Percentiles rank a stretch among this genome's conserved stretches.
phyloP scores from a whole-genome alignment of 2,888 invertebrate species.

The Epirrhoe tristata region DNA sequence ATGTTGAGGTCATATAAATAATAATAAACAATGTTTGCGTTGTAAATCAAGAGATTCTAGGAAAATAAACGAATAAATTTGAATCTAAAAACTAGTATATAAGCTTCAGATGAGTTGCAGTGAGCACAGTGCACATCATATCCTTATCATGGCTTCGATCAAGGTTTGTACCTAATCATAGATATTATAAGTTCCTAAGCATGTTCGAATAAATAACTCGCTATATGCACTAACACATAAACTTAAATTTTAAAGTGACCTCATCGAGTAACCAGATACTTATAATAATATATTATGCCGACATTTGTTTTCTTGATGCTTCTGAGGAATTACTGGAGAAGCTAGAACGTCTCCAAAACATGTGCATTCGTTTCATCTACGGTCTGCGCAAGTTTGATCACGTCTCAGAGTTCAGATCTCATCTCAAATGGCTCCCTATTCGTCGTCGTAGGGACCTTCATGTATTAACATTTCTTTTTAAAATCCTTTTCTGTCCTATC shows the following conservation, averaged over 20 bases:
- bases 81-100: slow-evolving; percentile 28
- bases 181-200: background rate
- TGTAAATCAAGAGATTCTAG: slow-evolving; percentile 34
- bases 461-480: no score
- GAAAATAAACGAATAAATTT: slow-evolving; percentile 36
- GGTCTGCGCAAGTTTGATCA: no score
- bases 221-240: no score
- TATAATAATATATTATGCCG: background rate
- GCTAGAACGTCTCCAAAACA: no score
- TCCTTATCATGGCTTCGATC: slow-evolving; percentile 39
- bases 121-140: slow-evolving; percentile 27
- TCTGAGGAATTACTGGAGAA: no score
- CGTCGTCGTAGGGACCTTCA: no score
- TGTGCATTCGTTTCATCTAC: no score
- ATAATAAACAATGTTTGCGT: slow-evolving; percentile 21
- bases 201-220: background rate
- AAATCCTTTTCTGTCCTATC: no score
- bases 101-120: slow-evolving; percentile 20
- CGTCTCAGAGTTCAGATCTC: no score
- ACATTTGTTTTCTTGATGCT: no score
- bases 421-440: no score
- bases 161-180: slow-evolving; percentile 37
- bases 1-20: slow-evolving; percentile 11
- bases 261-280: background rate
- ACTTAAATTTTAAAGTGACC: no score